These are phyloP conservation scores for Glossosoma conforme DNA, from an alignment of 1,140 invertebrate genomes.

Conservation along the genomic window DNA sequence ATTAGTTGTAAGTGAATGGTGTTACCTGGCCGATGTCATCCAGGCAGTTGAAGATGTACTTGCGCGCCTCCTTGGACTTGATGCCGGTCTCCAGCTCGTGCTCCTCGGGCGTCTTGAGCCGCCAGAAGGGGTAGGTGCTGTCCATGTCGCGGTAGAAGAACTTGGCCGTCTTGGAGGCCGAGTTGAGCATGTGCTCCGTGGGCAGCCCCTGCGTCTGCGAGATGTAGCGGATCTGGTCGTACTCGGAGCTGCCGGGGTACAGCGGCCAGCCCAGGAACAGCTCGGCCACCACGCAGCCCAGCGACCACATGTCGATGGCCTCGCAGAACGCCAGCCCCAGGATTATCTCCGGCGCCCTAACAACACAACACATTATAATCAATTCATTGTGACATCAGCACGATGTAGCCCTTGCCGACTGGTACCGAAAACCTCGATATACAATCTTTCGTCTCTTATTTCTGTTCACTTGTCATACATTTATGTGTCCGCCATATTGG, in stretches of 20 bases:
- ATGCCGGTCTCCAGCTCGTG: constrained; percentile 97
- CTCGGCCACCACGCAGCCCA: constrained; percentile 99
- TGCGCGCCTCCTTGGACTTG: constrained; percentile 98
- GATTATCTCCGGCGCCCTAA: constrained; percentile 96
- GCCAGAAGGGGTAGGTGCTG: constrained; percentile 95
- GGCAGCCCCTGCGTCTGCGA: constrained; percentile 77
- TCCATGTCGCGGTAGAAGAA: constrained; percentile 98
- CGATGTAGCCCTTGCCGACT: too few relatives aligned
- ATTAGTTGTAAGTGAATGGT: not conserved
- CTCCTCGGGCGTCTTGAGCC: constrained; percentile 96
- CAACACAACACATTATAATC: too few relatives aligned
- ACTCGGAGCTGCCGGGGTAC: constrained; percentile 99
- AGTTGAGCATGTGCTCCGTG: constrained; percentile 98
- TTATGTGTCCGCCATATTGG: too few relatives aligned
- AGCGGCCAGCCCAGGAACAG: constrained; percentile 99
- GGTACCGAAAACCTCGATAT: too few relatives aligned
- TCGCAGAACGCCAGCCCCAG: constrained; percentile 97
- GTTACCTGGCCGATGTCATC: constrained; percentile 90
- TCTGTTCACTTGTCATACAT: too few relatives aligned
- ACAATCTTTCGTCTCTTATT: too few relatives aligned
- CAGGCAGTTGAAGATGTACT: constrained; percentile 99
- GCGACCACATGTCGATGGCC: constrained; percentile 99
- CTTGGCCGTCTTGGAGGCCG: constrained; percentile 96
- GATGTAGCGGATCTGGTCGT: constrained; percentile 96
- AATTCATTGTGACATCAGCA: too few relatives aligned